Evolutionary conservation across 2,888 invertebrate genomes (phyloP), one percentile per base, ranked within the genome.

Genomic region (Dioctria rufipes): DNA sequence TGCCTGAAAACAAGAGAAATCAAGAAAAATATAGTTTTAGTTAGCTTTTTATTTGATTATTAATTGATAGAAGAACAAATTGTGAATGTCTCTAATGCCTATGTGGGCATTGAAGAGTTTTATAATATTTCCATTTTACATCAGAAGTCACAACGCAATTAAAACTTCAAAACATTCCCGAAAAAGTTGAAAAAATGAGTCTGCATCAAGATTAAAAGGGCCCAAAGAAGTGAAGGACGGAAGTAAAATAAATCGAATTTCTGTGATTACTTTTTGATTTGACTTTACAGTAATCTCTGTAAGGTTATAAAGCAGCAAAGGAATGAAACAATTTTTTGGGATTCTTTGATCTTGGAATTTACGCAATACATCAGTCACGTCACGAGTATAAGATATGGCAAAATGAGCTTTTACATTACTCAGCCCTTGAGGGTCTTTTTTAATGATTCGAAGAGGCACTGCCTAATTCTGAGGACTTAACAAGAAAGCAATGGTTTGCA

Each of bases 1-100:
- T 25, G 25, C 88, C 88, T 89, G 86, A 37, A 85, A 84, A 25
- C 80, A 69, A 39, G 25, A 25, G 25, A 25, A 25, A 25, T 25
- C 25, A 25, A 25, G 25, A 25, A 25, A 25, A 25, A 25, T 25
- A 25, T 25, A 25, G 25, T 25, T 25, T 25, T 25, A 25, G 25
- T 25, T 25, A 25, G 25, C 0, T 25, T 25, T 25, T 25, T 25
- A 25, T 25, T 25, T 25, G 25, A 25, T 25, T 25, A 25, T 1
- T 25, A 25, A 25, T 1, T 25, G 0, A 25, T 25, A 25, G 25
- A 25, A 25, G 25, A 25, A 25, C 25, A 25, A 25, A 25, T 25
- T 25, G 25, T 1, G 25, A 25, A 25, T 25, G 25, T 25, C 25
- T 25, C 25, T 25, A 25, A 25, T 25, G 25, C 25, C 25, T 25